These are phyloP conservation scores for Sebastes kiyomatsui DNA, from an alignment of 2,797 vertebrate genomes.

Conservation along the genomic window DNA sequence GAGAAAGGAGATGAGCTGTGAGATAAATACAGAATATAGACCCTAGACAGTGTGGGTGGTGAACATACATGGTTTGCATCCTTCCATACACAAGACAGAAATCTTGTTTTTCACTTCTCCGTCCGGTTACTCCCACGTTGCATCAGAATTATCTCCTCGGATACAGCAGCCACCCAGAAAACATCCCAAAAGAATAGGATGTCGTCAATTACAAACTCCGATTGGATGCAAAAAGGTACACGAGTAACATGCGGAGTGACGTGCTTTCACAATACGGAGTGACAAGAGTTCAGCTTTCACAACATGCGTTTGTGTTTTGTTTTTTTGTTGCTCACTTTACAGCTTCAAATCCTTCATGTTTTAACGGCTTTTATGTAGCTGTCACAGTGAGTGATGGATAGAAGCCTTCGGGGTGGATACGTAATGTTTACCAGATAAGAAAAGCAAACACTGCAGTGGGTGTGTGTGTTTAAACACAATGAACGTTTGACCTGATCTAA, in stretches of 20 bases:
- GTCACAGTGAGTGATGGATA: conserved; percentile 62
- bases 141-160: conserved; percentile 68
- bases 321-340: conserved; percentile 17
- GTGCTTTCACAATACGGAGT: conserved; percentile 5
- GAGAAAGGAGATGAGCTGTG: conserved; percentile 30
- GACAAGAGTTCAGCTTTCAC: conserved; percentile 8
- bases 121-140: conserved; percentile 73
- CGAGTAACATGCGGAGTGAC: not conserved
- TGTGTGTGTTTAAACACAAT: conserved; percentile 34
- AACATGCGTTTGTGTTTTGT: not conserved
- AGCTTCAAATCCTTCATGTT: conserved; percentile 29
- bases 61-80: conserved; percentile 40
- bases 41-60: conserved; percentile 62
- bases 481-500: conserved; percentile 72
- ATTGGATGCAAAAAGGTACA: conserved; percentile 9
- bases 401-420: conserved; percentile 49
- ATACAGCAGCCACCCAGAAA: conserved; percentile 20
- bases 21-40: conserved; percentile 50
- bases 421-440: conserved; percentile 78
- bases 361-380: conserved; percentile 61
- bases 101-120: conserved; percentile 45
- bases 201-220: conserved; percentile 7
- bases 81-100: conserved; percentile 39
- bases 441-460: conserved; percentile 66
- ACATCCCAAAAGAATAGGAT: conserved; percentile 28